Evolutionary conservation across 2,888 invertebrate genomes (phyloP), one percentile per base, ranked within the genome.

Genomic region (Geotrupes spiniger): DNA sequence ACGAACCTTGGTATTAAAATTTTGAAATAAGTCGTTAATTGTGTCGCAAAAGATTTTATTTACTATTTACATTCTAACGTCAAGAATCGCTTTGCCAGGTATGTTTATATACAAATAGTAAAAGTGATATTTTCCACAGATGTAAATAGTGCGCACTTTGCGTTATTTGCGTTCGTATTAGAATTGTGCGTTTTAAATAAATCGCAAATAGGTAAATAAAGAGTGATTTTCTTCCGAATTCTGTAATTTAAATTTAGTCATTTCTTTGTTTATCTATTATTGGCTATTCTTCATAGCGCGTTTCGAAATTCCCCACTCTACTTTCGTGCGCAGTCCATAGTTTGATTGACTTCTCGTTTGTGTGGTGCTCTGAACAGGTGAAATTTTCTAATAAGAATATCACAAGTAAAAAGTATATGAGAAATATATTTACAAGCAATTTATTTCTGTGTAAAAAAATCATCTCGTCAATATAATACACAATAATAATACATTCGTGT

Each of bases 211-310:
- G 11, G 4, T n/a, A 33, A 12, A 14, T 2, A 1, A 3, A 33
- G 10, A 14, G 10, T 12, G 11, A 33, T 33, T 10, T 33, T 33
- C 14, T 6, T 9, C 8, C 14, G 2, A 36, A 31, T 17, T 21
- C 36, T 26, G 27, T 33, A 37, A 27, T 54, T 54, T 54, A 54
- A 51, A 49, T 51, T 54, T 54, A 54, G 51, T 54, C 27, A 42
- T 51, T 38, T 51, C 54, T 54, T 54, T 54, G 54, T 54, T 49
- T 54, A 49, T 51, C 49, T 51, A 51, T 51, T 51, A 51, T 51
- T 49, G 49, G 44, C 17, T 37, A 48, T 45, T 49, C 44, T 45
- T 39, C 43, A 41, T 36, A 33, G 16, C 31, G 36, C 33, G 33
- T 43, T 43, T 36, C 45, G 33, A 41, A 41, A 36, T 45, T 25